phyloP scores from a whole-genome alignment of 92 coral and sea anemone species.

The Epizoanthus rinbou region DNA sequence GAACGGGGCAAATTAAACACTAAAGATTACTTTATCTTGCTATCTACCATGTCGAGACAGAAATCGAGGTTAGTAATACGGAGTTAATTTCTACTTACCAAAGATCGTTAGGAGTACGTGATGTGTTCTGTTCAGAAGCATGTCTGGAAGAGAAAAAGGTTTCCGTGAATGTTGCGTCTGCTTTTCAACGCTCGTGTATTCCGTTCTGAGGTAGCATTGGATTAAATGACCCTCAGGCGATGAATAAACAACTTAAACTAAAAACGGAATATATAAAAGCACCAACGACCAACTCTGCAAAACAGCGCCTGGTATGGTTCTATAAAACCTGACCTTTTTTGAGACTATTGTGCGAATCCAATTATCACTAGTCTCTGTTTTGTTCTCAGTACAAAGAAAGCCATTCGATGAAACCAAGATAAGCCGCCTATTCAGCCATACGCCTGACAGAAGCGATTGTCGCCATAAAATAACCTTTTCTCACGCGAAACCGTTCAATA shows the following conservation, averaged over 20 bases:
- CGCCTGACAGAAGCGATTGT: slow-evolving; percentile 33
- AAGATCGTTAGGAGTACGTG: not conserved
- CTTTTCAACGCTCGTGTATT: slow-evolving; percentile 5
- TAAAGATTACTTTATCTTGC: not conserved
- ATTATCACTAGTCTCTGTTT: slow-evolving; percentile 18
- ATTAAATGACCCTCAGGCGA: slow-evolving; percentile 3
- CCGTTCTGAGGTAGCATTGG: not conserved
- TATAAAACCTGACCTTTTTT: slow-evolving; percentile 10
- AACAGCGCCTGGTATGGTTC: slow-evolving; percentile 3
- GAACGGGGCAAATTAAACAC: not conserved
- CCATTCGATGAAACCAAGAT: slow-evolving; percentile 28
- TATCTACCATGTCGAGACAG: not conserved
- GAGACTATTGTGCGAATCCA: slow-evolving; percentile 16
- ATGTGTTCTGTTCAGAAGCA: slow-evolving; percentile 18
- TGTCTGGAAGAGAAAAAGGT: slow-evolving; percentile 16
- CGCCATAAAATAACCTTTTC: slow-evolving; percentile 33
- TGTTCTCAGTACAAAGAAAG: slow-evolving; percentile 5
- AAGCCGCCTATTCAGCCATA: slow-evolving; percentile 31
- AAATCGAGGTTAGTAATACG: not conserved
- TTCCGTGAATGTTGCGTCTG: not conserved
- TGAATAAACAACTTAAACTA: not conserved
- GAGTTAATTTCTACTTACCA: slow-evolving; percentile 17
- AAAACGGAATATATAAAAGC: slow-evolving; percentile 16
- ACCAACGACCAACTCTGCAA: not conserved
- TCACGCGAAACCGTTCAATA: slow-evolving; percentile 39